Evolutionary conservation across 2,888 invertebrate genomes (phyloP).

Genomic region (Coleophora deauratella): DNA sequence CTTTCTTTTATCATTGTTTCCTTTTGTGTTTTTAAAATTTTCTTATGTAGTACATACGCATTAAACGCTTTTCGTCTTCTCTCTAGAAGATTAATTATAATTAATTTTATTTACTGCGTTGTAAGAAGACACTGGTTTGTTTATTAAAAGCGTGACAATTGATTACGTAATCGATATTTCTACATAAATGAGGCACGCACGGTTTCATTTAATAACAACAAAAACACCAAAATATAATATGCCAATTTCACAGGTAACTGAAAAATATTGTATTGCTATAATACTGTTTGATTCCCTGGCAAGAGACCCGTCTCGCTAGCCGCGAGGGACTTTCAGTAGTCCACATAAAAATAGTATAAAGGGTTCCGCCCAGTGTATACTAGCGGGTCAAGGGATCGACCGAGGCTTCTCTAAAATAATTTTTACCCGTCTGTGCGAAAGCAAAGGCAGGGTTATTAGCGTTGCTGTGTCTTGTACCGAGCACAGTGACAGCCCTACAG

Average conservation of each 20-base stretch:
- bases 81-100: too few species aligned
- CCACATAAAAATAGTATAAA: conserved; percentile 62
- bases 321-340: conserved; percentile 44
- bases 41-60: too few species aligned
- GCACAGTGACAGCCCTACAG: conserved; percentile 45
- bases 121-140: too few species aligned
- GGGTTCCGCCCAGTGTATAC: conserved; percentile 57
- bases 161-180: too few species aligned
- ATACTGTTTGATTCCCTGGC: conserved; percentile 30
- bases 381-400: conserved; percentile 54
- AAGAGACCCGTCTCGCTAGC: conserved; percentile 52
- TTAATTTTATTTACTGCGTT: too few species aligned
- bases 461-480: conserved; percentile 37
- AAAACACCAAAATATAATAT: conserved; percentile 9
- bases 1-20: too few species aligned
- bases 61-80: too few species aligned
- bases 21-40: too few species aligned
- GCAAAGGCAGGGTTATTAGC: conserved; percentile 23
- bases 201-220: not conserved
- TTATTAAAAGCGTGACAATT: too few species aligned
- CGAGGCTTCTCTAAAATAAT: conserved; percentile 35
- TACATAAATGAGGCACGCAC: too few species aligned
- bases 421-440: conserved; percentile 8
- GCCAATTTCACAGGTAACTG: conserved; percentile 52
- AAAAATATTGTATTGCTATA: conserved; percentile 18